These are phyloP conservation scores for Chiloscyllium punctatum DNA, from an alignment of 2,797 vertebrate species.

Conservation along the genomic window DNA sequence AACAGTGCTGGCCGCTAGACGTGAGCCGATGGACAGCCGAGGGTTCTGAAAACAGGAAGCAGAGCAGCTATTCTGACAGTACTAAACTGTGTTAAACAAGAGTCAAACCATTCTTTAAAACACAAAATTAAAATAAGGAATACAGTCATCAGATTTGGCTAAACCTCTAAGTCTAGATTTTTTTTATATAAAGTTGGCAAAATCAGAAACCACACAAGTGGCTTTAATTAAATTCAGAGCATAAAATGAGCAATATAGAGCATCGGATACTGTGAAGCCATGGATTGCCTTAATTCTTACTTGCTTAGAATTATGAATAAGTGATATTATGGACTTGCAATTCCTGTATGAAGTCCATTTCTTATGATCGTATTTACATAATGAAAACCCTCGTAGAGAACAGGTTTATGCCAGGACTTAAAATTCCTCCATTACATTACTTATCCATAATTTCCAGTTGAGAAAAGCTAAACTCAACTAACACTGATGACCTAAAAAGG, in stretches of 20 bases:
- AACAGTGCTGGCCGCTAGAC: conserved; percentile 20
- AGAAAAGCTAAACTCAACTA: not conserved
- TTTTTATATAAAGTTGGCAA: conserved; percentile 13
- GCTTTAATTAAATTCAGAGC: conserved; percentile 31
- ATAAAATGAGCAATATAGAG: conserved; percentile 28
- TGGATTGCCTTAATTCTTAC: conserved; percentile 31
- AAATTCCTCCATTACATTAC: not conserved
- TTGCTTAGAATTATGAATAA: conserved; percentile 33
- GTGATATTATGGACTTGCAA: not conserved
- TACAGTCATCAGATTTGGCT: not conserved
- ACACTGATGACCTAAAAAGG: conserved; percentile 5
- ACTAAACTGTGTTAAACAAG: conserved; percentile 23
- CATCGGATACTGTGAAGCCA: conserved; percentile 30
- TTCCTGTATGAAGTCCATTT: conserved; percentile 11
- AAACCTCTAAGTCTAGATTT: conserved; percentile 19
- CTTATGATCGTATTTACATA: not conserved
- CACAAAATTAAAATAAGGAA: conserved; percentile 15
- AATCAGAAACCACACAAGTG: not conserved
- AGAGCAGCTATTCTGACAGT: conserved; percentile 20
- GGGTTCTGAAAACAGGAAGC: conserved; percentile 27
- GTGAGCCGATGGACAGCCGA: conserved; percentile 25
- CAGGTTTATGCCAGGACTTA: not conserved
- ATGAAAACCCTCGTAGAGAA: not conserved
- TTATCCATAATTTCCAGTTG: not conserved
- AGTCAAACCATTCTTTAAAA: conserved; percentile 24